These are phyloP conservation scores for Capitulum mitella DNA, from an alignment of 2,888 invertebrate genomes.

Conservation along the genomic window DNA sequence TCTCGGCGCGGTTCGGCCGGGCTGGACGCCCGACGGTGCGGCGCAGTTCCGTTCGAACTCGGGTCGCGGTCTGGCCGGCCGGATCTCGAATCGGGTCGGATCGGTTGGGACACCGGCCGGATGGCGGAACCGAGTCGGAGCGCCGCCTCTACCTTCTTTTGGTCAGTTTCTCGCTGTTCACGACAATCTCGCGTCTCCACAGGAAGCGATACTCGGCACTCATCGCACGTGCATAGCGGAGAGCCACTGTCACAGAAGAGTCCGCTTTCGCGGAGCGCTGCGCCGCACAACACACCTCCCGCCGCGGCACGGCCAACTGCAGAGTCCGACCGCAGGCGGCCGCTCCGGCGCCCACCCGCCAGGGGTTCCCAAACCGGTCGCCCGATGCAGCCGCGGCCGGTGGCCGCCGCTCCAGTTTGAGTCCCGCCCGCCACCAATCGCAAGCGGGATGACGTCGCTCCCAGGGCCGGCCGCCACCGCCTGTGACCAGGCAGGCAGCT, in stretches of 20 bases:
- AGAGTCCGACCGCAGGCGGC: background rate
- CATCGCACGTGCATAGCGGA: background rate
- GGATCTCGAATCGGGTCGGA: background rate
- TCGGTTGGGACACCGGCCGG: background rate
- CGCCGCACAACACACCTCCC: background rate
- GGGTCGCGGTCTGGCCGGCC: background rate
- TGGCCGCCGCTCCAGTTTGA: too few relatives aligned
- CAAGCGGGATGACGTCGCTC: too few relatives aligned
- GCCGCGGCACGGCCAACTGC: background rate
- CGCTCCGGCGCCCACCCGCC: background rate
- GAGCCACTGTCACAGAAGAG: background rate
- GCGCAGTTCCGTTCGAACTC: background rate
- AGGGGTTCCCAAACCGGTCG: background rate
- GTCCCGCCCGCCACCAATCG: too few relatives aligned
- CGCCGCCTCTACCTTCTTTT: background rate
- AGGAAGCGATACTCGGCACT: background rate
- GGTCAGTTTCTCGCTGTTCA: conserved; percentile 13
- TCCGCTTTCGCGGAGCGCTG: background rate
- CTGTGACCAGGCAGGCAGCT: too few relatives aligned
- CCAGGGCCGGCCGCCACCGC: too few relatives aligned
- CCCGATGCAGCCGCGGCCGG: too few relatives aligned
- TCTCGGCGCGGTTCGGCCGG: background rate
- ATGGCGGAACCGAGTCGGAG: background rate
- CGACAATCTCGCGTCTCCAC: conserved; percentile 20
- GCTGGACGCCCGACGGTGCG: background rate